These are phyloP conservation scores for Sakesphorus luctuosus DNA, from an alignment of 2,113 vertebrate species.

Conservation along the genomic window DNA sequence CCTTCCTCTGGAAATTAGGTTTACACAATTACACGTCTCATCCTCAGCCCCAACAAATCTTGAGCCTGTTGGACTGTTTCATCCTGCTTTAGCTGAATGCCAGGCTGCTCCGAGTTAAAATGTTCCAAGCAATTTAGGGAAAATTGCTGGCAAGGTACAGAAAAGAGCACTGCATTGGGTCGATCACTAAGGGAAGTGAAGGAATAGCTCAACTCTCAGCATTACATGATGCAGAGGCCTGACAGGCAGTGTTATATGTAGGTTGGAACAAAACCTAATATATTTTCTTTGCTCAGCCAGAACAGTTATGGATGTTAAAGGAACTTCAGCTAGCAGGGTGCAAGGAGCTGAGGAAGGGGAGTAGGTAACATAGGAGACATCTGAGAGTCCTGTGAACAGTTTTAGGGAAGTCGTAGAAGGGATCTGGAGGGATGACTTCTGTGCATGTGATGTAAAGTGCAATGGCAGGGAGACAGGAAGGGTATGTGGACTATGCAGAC, in stretches of 20 bases:
- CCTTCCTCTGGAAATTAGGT: conserved; percentile 9
- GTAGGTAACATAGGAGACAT: neutral
- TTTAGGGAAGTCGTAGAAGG: neutral
- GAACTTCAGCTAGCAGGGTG: neutral
- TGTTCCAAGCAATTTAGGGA: neutral
- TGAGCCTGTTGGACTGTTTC: neutral
- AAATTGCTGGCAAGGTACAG: conserved; percentile 15
- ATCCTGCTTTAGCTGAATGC: neutral
- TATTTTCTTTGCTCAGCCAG: neutral
- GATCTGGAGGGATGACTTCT: neutral
- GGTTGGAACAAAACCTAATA: neutral
- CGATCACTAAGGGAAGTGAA: neutral
- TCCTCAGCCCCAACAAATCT: conserved; percentile 22
- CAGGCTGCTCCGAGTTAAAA: neutral
- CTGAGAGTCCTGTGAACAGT: neutral
- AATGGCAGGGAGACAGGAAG: neutral
- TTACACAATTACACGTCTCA: neutral
- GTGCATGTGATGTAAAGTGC: neutral
- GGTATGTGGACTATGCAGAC: neutral
- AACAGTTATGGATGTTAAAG: neutral
- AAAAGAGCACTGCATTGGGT: neutral
- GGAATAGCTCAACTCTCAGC: neutral
- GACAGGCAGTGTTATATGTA: neutral
- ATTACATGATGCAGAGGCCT: neutral
- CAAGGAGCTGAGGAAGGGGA: neutral